Evolutionary conservation across 1,140 invertebrate species (phyloP), one percentile per base, ranked within the genome.

Genomic region (Pomacea maculata): DNA sequence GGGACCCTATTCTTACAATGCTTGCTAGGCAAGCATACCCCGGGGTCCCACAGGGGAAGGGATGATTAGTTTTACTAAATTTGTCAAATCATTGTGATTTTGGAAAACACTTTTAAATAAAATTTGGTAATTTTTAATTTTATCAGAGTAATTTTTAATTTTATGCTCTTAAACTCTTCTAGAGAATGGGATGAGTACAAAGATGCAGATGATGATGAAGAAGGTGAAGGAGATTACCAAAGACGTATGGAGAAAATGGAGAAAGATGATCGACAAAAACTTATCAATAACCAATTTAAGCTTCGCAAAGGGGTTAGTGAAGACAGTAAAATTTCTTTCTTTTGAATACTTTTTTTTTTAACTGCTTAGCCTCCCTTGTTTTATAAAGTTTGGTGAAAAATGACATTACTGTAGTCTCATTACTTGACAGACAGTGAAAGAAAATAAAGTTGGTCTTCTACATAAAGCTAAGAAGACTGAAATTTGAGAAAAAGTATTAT

Each of bases 241-340:
- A 70, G 68, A 70, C 80, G 83, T 10, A 17, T 83, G 73, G 86
- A 85, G 61, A 79, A 83, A n/a, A 80, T 81, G 72, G 87, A 90
- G 67, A 89, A 87, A 73, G 83, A 86, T 54, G 79, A 85, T 29
- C 82, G 90, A 75, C 80, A 83, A 52, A 87, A 82, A 15, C 76
- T 91, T 15, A 92, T 92, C 71, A 86, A 80, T 78, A 85, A 88
- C 11, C 88, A 92, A 79, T 92, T 92, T 80, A 87, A 89, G 77
- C 89, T 89, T 79, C 83, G 91, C 55, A 91, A 86, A 84, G 85
- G 86, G 57, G 86, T 86, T 45, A 74, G 84, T 73, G 57, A 78
- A 83, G 45, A 67, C 1, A 12, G 15, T 65, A 52, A 65, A 29
- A 21, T n/a, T 70, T 17, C 64, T n/a, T 70, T 17, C 64, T n/a